Evolutionary conservation across 2,113 vertebrate genomes (phyloP), one percentile per base, ranked within the genome.

Genomic region (Pao palembangensis): DNA sequence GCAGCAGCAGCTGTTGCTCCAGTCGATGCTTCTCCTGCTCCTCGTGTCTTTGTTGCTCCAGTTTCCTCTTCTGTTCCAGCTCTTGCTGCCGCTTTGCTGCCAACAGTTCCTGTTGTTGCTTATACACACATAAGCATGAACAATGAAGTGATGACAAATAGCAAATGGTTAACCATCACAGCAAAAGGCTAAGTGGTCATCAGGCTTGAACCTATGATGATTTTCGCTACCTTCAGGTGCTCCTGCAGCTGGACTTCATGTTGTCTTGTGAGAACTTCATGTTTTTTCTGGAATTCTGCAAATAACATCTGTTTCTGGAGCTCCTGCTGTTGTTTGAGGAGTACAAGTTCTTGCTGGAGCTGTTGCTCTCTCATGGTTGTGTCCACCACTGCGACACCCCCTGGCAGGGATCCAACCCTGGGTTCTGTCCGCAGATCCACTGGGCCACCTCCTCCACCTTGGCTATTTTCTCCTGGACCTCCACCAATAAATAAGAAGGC

Each of bases 241-340:
- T 96, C 94, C 87, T 98, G 95, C 69, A 98, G 90, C 89, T 98
- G 95, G 61, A 94, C 95, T 73, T 98, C 94, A 1, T 98, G 95
- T 80, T 97, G 95, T 63, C 95, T 90, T 0, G 94, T 96, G 55
- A 97, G 91, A 63, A 95, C 93, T 80, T 96, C 95, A 0, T 97
- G 95, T 86, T 97, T 95, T 58, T 97, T 96, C 91, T 96, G 94
- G 84, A 97, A 98, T 88, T 98, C 95, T 0, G 95, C 94, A 7
- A 96, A 96, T 58, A 98, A 89, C 64, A 96, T 90, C 80, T 97
- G 95, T 75, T 98, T 97, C 91, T 97, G 95, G 31, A 97, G 91
- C 67, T 98, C 94, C 84, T 98, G 95, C 82, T 97, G 95, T 79
- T 97, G 94, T 78, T 97, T 97, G 18, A 98, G 93, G 0, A 93